Conservation (phyloP, 2,113 vertebrate species). For the Probosciger aterrimus region DNA sequence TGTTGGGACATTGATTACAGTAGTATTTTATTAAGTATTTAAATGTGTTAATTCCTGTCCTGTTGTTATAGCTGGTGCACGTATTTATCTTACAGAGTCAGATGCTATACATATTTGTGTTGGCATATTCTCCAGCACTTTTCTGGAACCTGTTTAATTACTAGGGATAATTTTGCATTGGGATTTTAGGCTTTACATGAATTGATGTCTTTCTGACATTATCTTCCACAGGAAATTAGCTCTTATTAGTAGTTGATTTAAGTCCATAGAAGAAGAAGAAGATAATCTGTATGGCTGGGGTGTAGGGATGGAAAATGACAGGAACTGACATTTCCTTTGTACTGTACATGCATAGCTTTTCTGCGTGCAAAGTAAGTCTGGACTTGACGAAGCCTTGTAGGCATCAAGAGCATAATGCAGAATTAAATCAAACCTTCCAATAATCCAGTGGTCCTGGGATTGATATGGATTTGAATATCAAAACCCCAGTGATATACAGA, state of each 20-base stretch:
- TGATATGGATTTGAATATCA: not conserved
- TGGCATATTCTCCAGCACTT: not conserved
- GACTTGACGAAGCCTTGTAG: not conserved
- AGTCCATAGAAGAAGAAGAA: not conserved
- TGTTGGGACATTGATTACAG: not conserved
- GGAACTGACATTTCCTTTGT: not conserved
- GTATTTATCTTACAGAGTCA: not conserved
- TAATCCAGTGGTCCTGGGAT: not conserved
- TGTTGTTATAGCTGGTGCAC: not conserved
- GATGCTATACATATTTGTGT: not conserved
- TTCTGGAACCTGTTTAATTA: not conserved
- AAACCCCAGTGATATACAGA: not conserved
- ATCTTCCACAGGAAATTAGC: not conserved
- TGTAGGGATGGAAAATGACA: not conserved
- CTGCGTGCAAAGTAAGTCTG: not conserved
- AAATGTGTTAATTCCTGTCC: not conserved
- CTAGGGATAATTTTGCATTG: not conserved
- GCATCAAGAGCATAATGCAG: not conserved
- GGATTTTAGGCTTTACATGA: slow-evolving; percentile 1
- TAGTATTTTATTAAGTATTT: not conserved
- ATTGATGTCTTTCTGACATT: not conserved
- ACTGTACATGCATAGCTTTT: not conserved
- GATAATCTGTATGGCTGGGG: not conserved
- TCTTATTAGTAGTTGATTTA: not conserved
- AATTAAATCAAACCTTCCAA: not conserved